Evolutionary conservation across 2,113 vertebrate species (phyloP).

Genomic region (Oreotragus oreotragus): DNA sequence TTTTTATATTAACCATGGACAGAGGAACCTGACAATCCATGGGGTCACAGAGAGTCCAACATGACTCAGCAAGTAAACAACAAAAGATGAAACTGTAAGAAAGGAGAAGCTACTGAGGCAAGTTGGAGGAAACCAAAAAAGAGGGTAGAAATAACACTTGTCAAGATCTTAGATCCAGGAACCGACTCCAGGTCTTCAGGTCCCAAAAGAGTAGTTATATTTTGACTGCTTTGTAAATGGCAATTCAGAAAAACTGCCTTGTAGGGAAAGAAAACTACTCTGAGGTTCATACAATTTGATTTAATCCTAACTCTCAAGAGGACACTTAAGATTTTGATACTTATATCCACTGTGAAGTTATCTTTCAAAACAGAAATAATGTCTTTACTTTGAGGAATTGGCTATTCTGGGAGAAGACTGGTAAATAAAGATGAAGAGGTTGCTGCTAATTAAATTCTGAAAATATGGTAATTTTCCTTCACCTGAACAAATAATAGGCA

Average conservation of each 20-base stretch:
- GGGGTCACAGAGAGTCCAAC: background rate
- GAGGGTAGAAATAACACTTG: background rate
- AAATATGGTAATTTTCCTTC: background rate
- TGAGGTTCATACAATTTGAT: no score
- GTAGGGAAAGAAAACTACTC: no score
- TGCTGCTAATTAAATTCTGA: background rate
- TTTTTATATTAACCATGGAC: background rate
- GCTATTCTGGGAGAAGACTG: rapidly evolving
- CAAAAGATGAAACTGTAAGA: background rate
- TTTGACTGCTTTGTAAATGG: no score
- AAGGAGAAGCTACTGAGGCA: background rate
- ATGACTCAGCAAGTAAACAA: background rate
- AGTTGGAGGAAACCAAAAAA: background rate
- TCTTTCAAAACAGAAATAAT: background rate
- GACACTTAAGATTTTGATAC: no score
- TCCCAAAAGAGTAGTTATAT: no score
- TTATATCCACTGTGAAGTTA: background rate
- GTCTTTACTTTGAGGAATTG: background rate
- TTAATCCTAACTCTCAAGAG: no score
- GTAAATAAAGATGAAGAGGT: background rate
- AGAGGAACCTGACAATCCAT: background rate
- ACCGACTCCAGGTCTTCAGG: no score
- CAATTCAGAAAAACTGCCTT: no score
- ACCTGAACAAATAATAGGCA: background rate
- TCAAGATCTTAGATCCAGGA: background rate